phyloP scores from a whole-genome alignment of 2,113 vertebrate genomes.

The Talpa occidentalis region DNA sequence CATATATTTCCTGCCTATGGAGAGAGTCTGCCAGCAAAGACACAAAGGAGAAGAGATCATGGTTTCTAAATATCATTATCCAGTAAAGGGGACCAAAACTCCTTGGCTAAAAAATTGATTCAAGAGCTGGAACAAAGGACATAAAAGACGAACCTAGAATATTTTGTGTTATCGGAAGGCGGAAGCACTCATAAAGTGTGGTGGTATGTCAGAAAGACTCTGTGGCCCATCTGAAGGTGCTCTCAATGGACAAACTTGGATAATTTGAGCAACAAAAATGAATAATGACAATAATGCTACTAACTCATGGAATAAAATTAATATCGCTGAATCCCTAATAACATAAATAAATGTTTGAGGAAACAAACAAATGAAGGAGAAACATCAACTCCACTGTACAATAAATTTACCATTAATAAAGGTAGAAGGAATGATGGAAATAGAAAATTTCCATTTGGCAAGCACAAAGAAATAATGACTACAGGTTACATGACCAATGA shows the following conservation, averaged over 20 bases:
- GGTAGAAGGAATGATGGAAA: background rate
- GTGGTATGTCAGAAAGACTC: background rate
- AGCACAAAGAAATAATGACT: conserved; percentile 39
- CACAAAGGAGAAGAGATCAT: background rate
- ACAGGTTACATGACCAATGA: background rate
- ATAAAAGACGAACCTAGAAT: background rate
- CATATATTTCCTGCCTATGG: background rate
- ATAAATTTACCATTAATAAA: conserved; percentile 38
- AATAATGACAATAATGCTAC: background rate
- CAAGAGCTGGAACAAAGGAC: background rate
- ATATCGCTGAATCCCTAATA: background rate
- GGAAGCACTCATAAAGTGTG: background rate
- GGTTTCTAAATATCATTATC: conserved; percentile 29
- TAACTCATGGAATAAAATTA: conserved; percentile 30
- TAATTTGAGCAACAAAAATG: background rate
- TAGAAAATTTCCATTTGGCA: background rate
- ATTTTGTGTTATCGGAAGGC: background rate
- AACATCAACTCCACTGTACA: background rate
- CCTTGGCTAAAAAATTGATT: background rate
- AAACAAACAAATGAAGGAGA: background rate
- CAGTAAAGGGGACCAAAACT: background rate
- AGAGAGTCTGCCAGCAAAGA: background rate
- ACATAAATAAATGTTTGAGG: background rate
- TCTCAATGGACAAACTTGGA: background rate
- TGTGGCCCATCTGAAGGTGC: background rate